Conservation (phyloP, 2,113 vertebrate genomes). For the Scomber scombrus region DNA sequence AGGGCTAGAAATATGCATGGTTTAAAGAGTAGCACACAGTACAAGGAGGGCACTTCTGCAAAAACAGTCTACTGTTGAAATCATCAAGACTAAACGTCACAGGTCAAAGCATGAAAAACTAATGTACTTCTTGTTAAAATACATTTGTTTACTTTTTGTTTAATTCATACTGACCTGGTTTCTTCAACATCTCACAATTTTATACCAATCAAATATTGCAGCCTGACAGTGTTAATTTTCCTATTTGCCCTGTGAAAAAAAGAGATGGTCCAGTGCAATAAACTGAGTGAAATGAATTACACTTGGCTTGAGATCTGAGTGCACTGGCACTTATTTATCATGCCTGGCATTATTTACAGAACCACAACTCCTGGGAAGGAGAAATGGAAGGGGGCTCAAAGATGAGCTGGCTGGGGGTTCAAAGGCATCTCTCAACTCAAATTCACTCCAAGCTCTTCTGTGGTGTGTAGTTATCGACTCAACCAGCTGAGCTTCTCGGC, state of each 20-base stretch:
- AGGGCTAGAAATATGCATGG: not conserved
- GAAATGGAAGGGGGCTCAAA: conserved; percentile 55
- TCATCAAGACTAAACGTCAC: not conserved
- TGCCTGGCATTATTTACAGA: conserved; percentile 72
- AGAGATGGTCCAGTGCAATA: conserved; percentile 42
- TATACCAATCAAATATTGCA: conserved; percentile 28
- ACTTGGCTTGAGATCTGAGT: conserved; percentile 60
- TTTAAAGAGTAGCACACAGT: conserved; percentile 12
- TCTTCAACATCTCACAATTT: conserved; percentile 30
- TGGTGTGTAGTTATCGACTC: conserved; percentile 46
- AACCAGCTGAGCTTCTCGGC: conserved; percentile 32
- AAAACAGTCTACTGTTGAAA: conserved; percentile 21
- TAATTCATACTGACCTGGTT: conserved; percentile 23
- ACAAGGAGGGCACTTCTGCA: not conserved
- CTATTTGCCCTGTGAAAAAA: conserved; percentile 43
- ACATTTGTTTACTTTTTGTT: conserved; percentile 27
- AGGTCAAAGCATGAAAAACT: not conserved
- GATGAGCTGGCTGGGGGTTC: conserved; percentile 62
- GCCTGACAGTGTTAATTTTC: conserved; percentile 44
- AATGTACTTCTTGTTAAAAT: not conserved
- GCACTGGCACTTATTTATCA: conserved; percentile 60
- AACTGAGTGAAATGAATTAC: conserved; percentile 57
- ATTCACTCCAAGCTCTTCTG: conserved; percentile 63
- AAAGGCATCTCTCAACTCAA: conserved; percentile 59
- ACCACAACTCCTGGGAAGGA: conserved; percentile 71